Base-by-base conservation (phyloP, 2,113 vertebrate species). In the Oryctolagus cuniculus region DNA sequence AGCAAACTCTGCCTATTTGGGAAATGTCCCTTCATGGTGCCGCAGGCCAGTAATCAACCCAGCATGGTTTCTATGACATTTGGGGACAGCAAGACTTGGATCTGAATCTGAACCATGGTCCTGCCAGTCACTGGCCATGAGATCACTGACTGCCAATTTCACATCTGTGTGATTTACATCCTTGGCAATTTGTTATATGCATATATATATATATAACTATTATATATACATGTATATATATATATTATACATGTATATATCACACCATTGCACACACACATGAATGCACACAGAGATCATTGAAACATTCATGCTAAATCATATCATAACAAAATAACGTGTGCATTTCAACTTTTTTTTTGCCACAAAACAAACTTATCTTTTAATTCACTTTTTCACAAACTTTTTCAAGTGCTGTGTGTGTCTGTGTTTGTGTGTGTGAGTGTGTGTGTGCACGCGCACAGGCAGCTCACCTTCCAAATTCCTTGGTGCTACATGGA, bases 1-100 rank as follows among this genome's bases (percentile, higher is more conserved):
- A 10, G 34, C 66, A 86, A 70, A 38, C 27, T 38, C 66, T 66
- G 77, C 17, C 11, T 80, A 10, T 91, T 44, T 90, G 66, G 31
- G 67, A 72, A 79, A 64, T 4, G 9, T 19, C 58, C 38, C 44
- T 77, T 83, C 11, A 1, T 8, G 16, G 49, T 16, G 51, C 55
- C 74, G 49, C 1, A 34, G 73, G 29, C 49, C 61, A 81, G 34
- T 0, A 1, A 49, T 73, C 31, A 44, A 55, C 61, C 34, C 13
- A 6, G n/a, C 3, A 1, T 72, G 51, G 55, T 84, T 58, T 86
- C 64, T n/a, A 29, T 19, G 15, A 34, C 66, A 79, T 92, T 29
- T 75, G 83, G 69, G 55, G 86, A 82, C 85, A 87, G 21, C 70
- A 44, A 63, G 78, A 38, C 63, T 36, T 69, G 85, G 61, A 19